phyloP scores from a whole-genome alignment of 2,797 vertebrate species.

The Okamejei kenojei region DNA sequence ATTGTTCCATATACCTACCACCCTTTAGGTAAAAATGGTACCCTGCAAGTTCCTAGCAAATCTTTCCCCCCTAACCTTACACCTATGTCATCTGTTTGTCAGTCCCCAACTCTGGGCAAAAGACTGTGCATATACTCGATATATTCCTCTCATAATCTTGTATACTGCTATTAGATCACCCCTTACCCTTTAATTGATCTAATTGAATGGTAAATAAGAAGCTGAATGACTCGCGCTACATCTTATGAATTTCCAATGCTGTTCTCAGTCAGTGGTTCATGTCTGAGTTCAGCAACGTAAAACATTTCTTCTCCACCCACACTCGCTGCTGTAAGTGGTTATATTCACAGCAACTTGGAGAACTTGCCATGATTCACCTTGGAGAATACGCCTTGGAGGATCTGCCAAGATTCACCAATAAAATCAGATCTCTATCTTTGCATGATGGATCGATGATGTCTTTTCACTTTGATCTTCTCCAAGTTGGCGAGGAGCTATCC shows the following conservation, averaged over 20 bases:
- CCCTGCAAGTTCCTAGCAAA: no score
- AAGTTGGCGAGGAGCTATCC: not conserved
- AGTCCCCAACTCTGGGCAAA: no score
- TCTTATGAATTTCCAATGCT: not conserved
- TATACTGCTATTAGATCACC: not conserved
- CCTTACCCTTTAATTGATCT: not conserved
- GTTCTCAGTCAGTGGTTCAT: not conserved
- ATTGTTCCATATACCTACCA: no score
- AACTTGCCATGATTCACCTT: not conserved
- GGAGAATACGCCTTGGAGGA: not conserved
- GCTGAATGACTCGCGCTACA: not conserved
- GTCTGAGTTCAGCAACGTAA: not conserved
- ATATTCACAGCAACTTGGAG: not conserved
- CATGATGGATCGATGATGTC: not conserved
- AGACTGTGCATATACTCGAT: no score
- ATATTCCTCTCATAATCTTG: no score
- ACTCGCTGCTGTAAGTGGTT: not conserved
- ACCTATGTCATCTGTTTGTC: no score
- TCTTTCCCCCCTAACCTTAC: no score
- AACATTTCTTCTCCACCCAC: not conserved
- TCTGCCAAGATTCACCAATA: not conserved
- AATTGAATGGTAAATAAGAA: not conserved
- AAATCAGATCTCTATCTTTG: not conserved
- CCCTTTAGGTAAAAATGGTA: no score
- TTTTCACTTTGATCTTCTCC: not conserved